Evolutionary conservation across 2,888 invertebrate genomes (phyloP).

Genomic region (Rhagium mordax): DNA sequence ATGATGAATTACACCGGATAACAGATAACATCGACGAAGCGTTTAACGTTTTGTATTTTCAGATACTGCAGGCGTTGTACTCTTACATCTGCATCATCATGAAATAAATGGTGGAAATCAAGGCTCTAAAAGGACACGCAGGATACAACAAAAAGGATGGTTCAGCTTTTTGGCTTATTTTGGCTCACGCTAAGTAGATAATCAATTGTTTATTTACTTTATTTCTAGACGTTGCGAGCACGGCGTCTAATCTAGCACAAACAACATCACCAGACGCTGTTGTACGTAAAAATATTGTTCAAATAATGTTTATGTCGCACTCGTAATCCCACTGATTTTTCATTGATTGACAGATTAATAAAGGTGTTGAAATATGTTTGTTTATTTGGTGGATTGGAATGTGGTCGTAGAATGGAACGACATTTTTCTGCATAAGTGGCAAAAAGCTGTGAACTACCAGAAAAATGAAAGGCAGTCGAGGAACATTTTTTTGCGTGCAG

Average conservation of each 20-base stretch:
- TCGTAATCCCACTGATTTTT: neutral
- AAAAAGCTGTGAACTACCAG: too few species aligned
- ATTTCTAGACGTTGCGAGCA: neutral
- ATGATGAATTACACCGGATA: neutral
- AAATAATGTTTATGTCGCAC: neutral
- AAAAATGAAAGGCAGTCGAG: too few species aligned
- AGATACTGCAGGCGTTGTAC: conserved; percentile 10
- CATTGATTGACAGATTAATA: neutral
- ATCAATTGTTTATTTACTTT: neutral
- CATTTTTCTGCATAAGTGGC: too few species aligned
- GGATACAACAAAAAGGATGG: too few species aligned
- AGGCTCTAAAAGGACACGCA: too few species aligned
- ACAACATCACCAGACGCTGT: neutral
- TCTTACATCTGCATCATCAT: conserved; percentile 13
- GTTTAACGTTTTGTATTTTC: neutral
- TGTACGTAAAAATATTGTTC: neutral
- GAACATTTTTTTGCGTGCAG: too few species aligned
- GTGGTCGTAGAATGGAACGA: too few species aligned
- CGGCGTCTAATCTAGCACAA: neutral
- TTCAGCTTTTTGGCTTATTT: too few species aligned
- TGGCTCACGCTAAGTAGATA: too few species aligned
- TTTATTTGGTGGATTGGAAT: too few species aligned
- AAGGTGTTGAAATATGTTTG: neutral
- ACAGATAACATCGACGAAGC: neutral
- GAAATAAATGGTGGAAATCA: neutral